Conservation (phyloP, 2,888 invertebrate species). For the Lottia scabra region DNA sequence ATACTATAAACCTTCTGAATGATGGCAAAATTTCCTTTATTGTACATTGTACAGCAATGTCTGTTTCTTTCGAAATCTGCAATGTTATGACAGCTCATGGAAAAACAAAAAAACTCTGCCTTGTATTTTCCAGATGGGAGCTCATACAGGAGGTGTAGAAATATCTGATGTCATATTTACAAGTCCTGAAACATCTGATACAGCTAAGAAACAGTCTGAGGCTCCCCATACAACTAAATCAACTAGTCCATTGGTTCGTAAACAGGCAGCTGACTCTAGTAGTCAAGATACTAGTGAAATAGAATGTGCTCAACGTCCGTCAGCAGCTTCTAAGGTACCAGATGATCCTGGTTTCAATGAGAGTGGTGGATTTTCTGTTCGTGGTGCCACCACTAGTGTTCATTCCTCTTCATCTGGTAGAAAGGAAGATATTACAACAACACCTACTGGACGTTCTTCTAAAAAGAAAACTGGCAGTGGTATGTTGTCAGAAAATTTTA, state of each 20-base stretch:
- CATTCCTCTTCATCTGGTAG: not conserved
- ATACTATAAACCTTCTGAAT: too few species aligned
- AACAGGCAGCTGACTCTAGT: conserved; percentile 13
- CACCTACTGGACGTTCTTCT: not conserved
- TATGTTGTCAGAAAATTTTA: too few species aligned
- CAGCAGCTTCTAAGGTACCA: not conserved
- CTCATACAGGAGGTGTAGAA: not conserved
- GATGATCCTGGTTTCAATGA: not conserved
- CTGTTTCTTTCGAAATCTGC: not conserved
- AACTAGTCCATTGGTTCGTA: conserved; percentile 7
- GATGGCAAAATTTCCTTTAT: too few species aligned
- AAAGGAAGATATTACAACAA: not conserved
- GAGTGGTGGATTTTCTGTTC: conserved; percentile 18
- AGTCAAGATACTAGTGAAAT: conserved; percentile 23
- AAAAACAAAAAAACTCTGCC: too few species aligned
- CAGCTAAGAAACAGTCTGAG: not conserved
- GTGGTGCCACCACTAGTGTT: conserved; percentile 1
- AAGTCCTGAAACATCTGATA: conserved; percentile 22
- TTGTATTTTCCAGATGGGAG: not conserved
- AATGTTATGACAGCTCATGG: too few species aligned
- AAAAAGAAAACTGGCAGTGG: not conserved
- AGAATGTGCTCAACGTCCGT: conserved; percentile 20
- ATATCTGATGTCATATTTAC: conserved; percentile 14
- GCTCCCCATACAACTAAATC: not conserved
- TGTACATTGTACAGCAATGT: too few species aligned